phyloP scores from a whole-genome alignment of 2,797 vertebrate genomes.

The Peromyscus attwateri region DNA sequence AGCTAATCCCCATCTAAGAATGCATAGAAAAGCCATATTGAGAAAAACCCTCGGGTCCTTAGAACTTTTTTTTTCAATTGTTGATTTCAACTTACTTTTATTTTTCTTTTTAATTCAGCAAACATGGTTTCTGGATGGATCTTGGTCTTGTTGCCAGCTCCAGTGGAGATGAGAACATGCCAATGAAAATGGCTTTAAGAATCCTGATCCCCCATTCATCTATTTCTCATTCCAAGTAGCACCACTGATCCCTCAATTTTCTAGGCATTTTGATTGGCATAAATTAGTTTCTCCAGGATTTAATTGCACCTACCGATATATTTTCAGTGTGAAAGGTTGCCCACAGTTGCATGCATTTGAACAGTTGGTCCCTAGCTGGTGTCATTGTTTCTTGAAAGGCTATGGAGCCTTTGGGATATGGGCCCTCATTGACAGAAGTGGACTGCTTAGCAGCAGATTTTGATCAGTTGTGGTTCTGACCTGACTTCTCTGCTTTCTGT shows the following conservation, averaged over 20 bases:
- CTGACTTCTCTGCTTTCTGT: background rate
- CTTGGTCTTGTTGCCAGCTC: background rate
- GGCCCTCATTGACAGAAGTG: background rate
- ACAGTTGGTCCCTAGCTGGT: background rate
- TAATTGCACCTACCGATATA: background rate
- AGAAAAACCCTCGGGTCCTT: background rate
- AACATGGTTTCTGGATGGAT: background rate
- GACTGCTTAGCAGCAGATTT: background rate
- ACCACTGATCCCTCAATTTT: background rate
- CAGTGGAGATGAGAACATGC: background rate
- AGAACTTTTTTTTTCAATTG: background rate
- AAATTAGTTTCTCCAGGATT: background rate
- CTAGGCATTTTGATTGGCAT: background rate
- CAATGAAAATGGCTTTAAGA: background rate
- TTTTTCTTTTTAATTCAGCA: constrained; percentile 11
- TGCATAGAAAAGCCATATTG: background rate
- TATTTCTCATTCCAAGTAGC: background rate
- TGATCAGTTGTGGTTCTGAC: background rate
- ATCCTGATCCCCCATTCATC: background rate
- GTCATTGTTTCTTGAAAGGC: background rate
- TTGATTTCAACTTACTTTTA: constrained; percentile 39
- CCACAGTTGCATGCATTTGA: background rate
- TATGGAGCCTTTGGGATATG: background rate
- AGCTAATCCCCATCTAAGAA: background rate
- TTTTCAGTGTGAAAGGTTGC: background rate